phyloP scores from a whole-genome alignment of 2,888 invertebrate species.

The Chrysina gloriosa region DNA sequence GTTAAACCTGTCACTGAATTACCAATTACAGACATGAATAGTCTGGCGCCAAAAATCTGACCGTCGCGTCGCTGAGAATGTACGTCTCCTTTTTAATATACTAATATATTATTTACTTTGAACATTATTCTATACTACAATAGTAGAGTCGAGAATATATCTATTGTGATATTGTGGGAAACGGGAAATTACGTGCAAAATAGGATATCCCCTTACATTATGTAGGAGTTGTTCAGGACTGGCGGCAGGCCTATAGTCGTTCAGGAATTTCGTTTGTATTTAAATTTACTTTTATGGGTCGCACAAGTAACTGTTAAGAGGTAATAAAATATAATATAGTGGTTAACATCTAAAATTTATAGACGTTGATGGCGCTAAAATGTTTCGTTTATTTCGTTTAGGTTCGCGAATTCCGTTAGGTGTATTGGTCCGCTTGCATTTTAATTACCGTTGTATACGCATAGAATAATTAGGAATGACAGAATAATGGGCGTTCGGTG shows the following conservation, averaged over 20 bases:
- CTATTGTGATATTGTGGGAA: not conserved
- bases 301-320: slow-evolving; percentile 29
- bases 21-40: no score
- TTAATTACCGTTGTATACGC: not conserved
- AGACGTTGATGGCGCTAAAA: slow-evolving; percentile 26
- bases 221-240: slow-evolving; percentile 2
- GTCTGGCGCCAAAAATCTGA: no score
- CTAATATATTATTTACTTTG: no score
- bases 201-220: not conserved
- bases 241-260: not conserved
- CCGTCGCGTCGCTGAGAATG: no score
- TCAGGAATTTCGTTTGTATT: slow-evolving; percentile 30
- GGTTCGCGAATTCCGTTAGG: slow-evolving; percentile 12
- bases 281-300: slow-evolving; percentile 17
- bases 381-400: slow-evolving; percentile 25
- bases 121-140: no score
- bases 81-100: no score
- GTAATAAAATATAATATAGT: slow-evolving; percentile 28
- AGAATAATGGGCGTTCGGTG: not conserved
- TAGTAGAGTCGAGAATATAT: not conserved
- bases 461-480: slow-evolving; percentile 14
- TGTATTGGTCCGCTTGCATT: not conserved
- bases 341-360: slow-evolving; percentile 8
- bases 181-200: not conserved
- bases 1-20: no score